Evolutionary conservation across 2,888 invertebrate genomes (phyloP).

Genomic region (Drosophila nr. medialis): DNA sequence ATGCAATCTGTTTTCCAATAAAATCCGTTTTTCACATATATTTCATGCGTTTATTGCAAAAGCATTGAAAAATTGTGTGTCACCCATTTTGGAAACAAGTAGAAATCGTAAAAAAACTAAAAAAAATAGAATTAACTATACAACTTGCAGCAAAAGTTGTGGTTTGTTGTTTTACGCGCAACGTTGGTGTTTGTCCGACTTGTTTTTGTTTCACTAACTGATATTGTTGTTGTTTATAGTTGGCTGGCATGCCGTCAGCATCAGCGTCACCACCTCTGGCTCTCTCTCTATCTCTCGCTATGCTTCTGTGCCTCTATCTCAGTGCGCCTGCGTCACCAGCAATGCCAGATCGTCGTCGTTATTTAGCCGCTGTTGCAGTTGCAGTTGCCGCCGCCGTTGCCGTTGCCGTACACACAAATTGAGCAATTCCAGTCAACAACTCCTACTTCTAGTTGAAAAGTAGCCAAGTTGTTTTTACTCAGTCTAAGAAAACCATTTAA

Average conservation of each 20-base stretch:
- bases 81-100: conserved; percentile 22
- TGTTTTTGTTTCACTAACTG: conserved; percentile 37
- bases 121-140: conserved; percentile 57
- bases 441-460: conserved; percentile 78
- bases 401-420: conserved; percentile 71
- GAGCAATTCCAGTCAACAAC: conserved; percentile 81
- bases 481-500: conserved; percentile 68
- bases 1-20: background rate
- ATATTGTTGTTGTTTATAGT: conserved; percentile 21
- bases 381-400: conserved; percentile 11
- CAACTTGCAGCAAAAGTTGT: conserved; percentile 53
- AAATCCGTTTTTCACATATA: background rate
- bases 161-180: conserved; percentile 38
- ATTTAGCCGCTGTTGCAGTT: conserved; percentile 36
- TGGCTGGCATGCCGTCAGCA: conserved; percentile 55
- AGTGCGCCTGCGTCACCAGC: conserved; percentile 14
- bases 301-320: background rate
- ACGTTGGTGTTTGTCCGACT: conserved; percentile 59
- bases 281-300: background rate
- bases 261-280: conserved; percentile 31
- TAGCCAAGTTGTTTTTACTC: conserved; percentile 68
- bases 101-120: conserved; percentile 34
- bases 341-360: conserved; percentile 48
- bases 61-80: conserved; percentile 1
- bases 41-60: conserved; percentile 3